Conservation (phyloP, 2,113 vertebrate species). For the Edolisoma coerulescens region DNA sequence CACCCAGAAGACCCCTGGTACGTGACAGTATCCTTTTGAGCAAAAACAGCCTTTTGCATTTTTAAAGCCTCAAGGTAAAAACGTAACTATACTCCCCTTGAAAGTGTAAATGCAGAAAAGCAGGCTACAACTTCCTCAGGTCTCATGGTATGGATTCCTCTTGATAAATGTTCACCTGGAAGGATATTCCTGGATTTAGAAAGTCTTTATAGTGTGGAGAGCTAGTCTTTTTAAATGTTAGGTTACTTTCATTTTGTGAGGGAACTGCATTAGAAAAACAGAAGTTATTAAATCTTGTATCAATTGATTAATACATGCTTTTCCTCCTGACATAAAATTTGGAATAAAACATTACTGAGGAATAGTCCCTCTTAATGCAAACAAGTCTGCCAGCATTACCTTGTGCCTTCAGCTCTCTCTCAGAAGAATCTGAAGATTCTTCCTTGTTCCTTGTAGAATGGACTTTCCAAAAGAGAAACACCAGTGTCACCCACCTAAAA, state of each 20-base stretch:
- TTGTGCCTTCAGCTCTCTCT: neutral
- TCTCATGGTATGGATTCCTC: accelerated
- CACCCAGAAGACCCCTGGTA: neutral
- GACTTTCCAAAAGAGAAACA: neutral
- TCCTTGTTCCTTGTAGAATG: neutral
- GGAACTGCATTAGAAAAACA: neutral
- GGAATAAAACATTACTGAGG: neutral
- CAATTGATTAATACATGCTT: neutral
- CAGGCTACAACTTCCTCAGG: neutral
- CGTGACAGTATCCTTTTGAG: accelerated
- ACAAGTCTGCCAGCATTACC: neutral
- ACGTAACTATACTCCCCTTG: neutral
- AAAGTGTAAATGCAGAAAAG: neutral
- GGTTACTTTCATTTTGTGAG: neutral
- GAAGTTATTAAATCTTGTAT: neutral
- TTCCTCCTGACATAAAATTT: neutral
- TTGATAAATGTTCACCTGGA: neutral
- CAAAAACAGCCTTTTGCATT: neutral
- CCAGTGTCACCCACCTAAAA: neutral
- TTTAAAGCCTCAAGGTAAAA: neutral
- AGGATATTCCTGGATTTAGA: neutral
- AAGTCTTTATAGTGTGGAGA: neutral
- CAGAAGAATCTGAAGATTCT: neutral
- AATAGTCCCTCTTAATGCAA: neutral
- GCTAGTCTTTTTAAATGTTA: neutral